phyloP scores from a whole-genome alignment of 2,888 invertebrate genomes.

The Cerastis leucographa region DNA sequence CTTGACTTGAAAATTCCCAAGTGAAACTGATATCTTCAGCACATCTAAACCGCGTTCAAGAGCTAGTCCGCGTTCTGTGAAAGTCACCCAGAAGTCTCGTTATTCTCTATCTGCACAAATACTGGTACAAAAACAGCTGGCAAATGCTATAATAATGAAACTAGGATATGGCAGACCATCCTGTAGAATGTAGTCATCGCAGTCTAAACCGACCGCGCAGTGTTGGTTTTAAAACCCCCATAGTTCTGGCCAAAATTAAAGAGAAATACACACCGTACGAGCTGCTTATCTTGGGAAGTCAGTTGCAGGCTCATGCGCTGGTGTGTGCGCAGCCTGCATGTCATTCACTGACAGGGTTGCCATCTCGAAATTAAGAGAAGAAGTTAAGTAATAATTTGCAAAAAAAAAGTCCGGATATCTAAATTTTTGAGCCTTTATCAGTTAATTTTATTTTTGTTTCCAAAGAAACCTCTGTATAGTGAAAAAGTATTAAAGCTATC shows the following conservation, averaged over 20 bases:
- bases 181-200: not conserved
- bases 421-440: not conserved
- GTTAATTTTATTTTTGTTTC: not conserved
- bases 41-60: too few species aligned
- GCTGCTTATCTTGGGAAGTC: slow-evolving; percentile 50
- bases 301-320: slow-evolving; percentile 46
- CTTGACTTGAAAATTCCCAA: too few species aligned
- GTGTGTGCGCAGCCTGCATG: slow-evolving; percentile 25
- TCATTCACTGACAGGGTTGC: slow-evolving; percentile 28
- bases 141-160: not conserved
- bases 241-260: slow-evolving; percentile 48
- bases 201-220: slow-evolving; percentile 8
- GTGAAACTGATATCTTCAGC: too few species aligned
- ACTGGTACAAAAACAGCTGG: not conserved
- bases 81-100: not conserved
- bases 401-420: not conserved
- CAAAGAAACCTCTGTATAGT: not conserved
- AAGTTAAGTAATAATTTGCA: too few species aligned
- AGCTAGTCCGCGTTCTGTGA: not conserved
- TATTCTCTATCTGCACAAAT: slow-evolving; percentile 2
- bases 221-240: slow-evolving; percentile 38
- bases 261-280: slow-evolving; percentile 44
- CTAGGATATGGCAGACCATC: not conserved
- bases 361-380: not conserved
- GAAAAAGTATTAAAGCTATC: not conserved